phyloP scores from a whole-genome alignment of 2,113 vertebrate genomes.

The Protomyctophum bolini region DNA sequence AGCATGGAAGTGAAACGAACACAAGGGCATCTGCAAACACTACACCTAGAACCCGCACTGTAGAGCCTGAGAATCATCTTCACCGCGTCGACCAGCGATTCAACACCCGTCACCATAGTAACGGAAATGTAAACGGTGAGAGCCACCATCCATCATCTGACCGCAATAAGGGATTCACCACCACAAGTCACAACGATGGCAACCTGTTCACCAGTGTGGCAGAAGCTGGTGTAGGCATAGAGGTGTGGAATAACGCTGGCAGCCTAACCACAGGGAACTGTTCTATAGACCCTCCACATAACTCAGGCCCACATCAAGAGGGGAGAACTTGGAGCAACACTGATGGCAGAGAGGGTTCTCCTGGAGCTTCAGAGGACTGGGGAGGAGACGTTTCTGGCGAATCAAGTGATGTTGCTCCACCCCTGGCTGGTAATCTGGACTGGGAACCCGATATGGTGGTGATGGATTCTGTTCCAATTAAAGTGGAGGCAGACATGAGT shows the following conservation, averaged over 20 bases:
- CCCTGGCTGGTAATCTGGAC: neutral
- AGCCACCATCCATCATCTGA: no score
- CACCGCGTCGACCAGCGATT: neutral
- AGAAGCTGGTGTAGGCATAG: neutral
- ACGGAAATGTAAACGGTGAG: neutral
- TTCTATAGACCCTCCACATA: no score
- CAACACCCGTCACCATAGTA: neutral
- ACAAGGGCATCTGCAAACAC: no score
- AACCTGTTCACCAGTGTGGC: neutral
- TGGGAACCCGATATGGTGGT: slow-evolving; percentile 27
- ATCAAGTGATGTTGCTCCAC: neutral
- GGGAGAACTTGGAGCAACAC: neutral
- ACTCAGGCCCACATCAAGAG: no score
- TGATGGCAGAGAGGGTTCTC: neutral
- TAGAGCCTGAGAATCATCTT: neutral
- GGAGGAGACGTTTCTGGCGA: slow-evolving; percentile 28
- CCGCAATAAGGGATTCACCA: neutral
- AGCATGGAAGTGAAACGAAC: no score
- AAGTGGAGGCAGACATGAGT: slow-evolving; percentile 10
- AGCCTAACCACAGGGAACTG: no score
- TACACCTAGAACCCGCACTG: neutral
- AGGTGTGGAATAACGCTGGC: no score
- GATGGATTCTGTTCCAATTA: slow-evolving; percentile 11
- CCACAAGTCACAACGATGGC: neutral
- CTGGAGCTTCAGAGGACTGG: slow-evolving; percentile 25